Evolutionary conservation across 2,113 vertebrate species (phyloP).

Genomic region (Numenius arquata): DNA sequence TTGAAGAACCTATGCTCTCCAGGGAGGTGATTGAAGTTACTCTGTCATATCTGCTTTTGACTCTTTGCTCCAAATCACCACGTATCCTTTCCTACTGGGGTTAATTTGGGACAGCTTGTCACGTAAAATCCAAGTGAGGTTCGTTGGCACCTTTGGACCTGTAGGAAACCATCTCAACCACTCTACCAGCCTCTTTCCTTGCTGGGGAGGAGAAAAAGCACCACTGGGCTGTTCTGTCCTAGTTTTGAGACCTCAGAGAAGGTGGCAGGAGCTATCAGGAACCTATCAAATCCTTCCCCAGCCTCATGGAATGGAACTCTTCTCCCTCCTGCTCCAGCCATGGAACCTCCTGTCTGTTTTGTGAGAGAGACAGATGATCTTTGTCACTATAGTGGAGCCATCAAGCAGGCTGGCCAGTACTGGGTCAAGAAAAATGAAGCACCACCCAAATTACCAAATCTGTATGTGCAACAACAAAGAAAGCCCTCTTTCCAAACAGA

Average conservation of each 20-base stretch:
- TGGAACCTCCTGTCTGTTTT: background rate
- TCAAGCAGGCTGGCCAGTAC: background rate
- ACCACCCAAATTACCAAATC: background rate
- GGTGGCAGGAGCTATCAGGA: background rate
- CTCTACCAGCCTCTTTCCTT: background rate
- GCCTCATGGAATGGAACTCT: rapidly evolving
- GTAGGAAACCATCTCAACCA: background rate
- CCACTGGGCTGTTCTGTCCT: background rate
- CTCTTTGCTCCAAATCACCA: background rate
- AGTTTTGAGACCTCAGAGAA: background rate
- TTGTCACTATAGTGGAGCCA: background rate
- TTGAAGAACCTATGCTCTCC: background rate
- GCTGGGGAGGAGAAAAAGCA: background rate
- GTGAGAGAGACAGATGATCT: background rate
- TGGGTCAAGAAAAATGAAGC: background rate
- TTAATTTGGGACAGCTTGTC: background rate
- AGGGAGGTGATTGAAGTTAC: background rate
- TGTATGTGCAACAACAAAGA: background rate
- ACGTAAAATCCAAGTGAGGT: background rate
- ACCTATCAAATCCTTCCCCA: background rate
- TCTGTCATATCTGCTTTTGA: background rate
- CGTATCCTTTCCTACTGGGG: background rate
- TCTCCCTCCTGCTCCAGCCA: background rate
- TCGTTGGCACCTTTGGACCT: background rate
- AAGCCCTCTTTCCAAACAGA: background rate